Percentiles rank a stretch among this genome's conserved stretches.
Evolutionary conservation across 2,797 vertebrate genomes (phyloP).

Genomic region (Melanotaenia maccullochi): DNA sequence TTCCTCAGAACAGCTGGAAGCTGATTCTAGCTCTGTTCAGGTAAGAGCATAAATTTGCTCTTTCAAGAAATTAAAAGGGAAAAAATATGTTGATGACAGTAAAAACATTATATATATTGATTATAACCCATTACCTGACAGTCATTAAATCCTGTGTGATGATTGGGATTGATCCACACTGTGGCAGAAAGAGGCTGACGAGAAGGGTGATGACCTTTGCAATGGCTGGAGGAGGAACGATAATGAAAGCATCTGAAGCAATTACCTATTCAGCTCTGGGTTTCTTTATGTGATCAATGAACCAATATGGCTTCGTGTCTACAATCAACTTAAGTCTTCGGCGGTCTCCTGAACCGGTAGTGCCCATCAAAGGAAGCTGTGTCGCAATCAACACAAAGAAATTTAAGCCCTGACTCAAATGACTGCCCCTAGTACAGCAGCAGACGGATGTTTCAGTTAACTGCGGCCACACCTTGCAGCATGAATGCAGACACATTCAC

Average conservation of each 20-base stretch:
- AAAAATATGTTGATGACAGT: constrained; percentile 13
- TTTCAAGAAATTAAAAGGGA: neutral
- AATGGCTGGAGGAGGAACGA: constrained; percentile 28
- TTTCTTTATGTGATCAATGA: constrained; percentile 61
- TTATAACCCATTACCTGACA: constrained; percentile 21
- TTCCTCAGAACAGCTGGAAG: neutral
- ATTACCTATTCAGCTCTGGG: constrained; percentile 57
- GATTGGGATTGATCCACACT: constrained; percentile 50
- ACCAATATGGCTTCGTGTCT: constrained; percentile 41
- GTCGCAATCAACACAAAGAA: constrained; percentile 28
- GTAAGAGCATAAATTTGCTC: neutral
- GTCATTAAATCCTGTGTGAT: constrained; percentile 40
- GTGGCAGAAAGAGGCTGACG: constrained; percentile 34
- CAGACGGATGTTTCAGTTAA: constrained; percentile 13
- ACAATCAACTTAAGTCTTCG: constrained; percentile 35
- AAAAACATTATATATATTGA: constrained; percentile 28
- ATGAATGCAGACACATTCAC: neutral
- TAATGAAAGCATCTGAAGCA: constrained; percentile 55
- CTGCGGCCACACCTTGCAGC: neutral
- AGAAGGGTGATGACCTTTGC: constrained; percentile 54
- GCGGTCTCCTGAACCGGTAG: constrained; percentile 4
- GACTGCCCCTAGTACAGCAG: constrained; percentile 46
- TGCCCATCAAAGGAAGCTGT: constrained; percentile 21
- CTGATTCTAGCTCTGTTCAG: neutral
- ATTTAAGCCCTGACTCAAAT: constrained; percentile 52